These are phyloP conservation scores for Brachionus plicatilis DNA, from an alignment of 1,140 invertebrate species.

Conservation along the genomic window DNA sequence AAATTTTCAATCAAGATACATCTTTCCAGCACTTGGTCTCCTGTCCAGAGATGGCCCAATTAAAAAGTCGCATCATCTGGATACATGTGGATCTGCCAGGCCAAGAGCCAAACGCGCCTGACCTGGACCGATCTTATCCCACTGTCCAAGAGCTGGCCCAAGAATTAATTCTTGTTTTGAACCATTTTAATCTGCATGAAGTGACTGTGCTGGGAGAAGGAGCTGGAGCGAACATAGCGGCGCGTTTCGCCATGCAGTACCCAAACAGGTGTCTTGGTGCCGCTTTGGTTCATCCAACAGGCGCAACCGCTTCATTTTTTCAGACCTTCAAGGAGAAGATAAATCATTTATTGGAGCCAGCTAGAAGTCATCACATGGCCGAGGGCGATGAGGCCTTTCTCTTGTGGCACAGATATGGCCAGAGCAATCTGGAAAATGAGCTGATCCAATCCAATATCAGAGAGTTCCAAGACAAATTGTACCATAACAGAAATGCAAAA, in stretches of 20 bases:
- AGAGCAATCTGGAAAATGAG: slow-evolving; percentile 40
- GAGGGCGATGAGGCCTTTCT: neutral
- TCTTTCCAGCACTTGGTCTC: slow-evolving; percentile 59
- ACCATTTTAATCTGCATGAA: slow-evolving; percentile 55
- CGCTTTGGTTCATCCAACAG: slow-evolving; percentile 79
- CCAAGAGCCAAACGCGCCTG: slow-evolving; percentile 71
- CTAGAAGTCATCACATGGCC: neutral
- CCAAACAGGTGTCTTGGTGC: slow-evolving; percentile 70
- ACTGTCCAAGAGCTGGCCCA: slow-evolving; percentile 12
- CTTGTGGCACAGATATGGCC: slow-evolving; percentile 47
- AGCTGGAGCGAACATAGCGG: slow-evolving; percentile 78
- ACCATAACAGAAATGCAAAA: slow-evolving; percentile 27
- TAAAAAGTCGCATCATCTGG: slow-evolving; percentile 76
- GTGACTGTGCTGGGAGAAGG: slow-evolving; percentile 82
- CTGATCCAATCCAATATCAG: neutral
- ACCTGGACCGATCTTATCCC: slow-evolving; percentile 56
- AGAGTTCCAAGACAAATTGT: neutral
- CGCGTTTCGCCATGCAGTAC: slow-evolving; percentile 73
- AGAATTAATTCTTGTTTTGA: slow-evolving; percentile 38
- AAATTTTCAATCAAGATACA: slow-evolving; percentile 53
- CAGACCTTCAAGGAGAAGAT: slow-evolving; percentile 75
- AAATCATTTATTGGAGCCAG: slow-evolving; percentile 44
- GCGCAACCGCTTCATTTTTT: slow-evolving; percentile 75
- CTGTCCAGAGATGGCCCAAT: slow-evolving; percentile 73
- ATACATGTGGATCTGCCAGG: slow-evolving; percentile 82